These are phyloP conservation scores for Ypsolopha scabrella DNA, from an alignment of 2,888 invertebrate genomes.

Conservation along the genomic window DNA sequence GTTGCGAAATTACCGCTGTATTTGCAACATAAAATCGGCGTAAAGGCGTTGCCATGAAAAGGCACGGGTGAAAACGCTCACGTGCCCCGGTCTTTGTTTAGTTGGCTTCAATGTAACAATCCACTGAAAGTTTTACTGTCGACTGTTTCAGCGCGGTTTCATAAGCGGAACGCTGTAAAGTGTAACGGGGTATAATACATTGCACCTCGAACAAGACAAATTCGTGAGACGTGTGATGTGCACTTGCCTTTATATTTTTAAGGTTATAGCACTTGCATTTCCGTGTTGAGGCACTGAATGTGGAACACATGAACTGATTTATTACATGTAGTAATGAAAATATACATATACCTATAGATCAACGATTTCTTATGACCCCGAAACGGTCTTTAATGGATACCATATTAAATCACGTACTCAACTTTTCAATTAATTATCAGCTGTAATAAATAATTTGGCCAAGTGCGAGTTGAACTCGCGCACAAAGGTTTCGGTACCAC, in stretches of 20 bases:
- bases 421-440: no score
- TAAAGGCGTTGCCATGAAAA: slow-evolving; percentile 57
- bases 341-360: no score
- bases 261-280: neutral
- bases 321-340: no score
- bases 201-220: slow-evolving; percentile 35
- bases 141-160: slow-evolving; percentile 39
- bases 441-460: no score
- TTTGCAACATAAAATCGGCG: slow-evolving; percentile 63
- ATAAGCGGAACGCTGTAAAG: slow-evolving; percentile 42
- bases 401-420: no score
- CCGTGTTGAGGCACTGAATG: no score
- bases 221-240: slow-evolving; percentile 25
- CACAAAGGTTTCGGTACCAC: no score
- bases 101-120: slow-evolving; percentile 55
- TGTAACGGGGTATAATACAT: slow-evolving; percentile 28
- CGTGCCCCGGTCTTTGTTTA: slow-evolving; percentile 50
- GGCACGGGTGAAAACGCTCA: slow-evolving; percentile 30
- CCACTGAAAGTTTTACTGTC: slow-evolving; percentile 58
- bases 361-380: no score
- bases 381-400: no score
- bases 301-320: no score
- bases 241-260: slow-evolving; percentile 17
- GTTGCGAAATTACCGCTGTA: slow-evolving; percentile 62
- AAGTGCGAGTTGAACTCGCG: no score